Conservation (phyloP, 2,888 invertebrate species). For the Stegophylla sp. region DNA sequence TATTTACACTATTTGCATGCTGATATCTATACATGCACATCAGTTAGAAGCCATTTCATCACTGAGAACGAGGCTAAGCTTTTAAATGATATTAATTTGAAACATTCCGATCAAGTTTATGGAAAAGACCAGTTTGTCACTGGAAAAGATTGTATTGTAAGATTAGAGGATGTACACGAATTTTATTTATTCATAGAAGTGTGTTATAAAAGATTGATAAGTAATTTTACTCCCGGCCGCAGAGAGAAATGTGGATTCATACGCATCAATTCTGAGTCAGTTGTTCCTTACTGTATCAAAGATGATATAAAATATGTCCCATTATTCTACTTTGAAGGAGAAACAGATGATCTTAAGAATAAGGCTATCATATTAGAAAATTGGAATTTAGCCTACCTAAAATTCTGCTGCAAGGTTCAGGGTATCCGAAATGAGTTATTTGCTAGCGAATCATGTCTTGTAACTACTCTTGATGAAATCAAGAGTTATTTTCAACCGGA, state of each 20-base stretch:
- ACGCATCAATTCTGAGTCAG: conserved; percentile 89
- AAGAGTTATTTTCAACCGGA: conserved; percentile 89
- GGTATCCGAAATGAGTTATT: conserved; percentile 90
- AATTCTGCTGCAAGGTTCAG: conserved; percentile 93
- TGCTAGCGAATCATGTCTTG: conserved; percentile 87
- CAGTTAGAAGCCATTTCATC: conserved; percentile 90
- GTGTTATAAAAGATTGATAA: conserved; percentile 82
- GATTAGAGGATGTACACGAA: conserved; percentile 84
- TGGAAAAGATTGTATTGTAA: conserved; percentile 86
- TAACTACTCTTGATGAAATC: conserved; percentile 87
- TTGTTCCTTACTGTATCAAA: conserved; percentile 88
- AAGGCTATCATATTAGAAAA: conserved; percentile 87
- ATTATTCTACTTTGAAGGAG: conserved; percentile 87
- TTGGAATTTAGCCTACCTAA: conserved; percentile 90
- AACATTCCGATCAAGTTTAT: conserved; percentile 89
- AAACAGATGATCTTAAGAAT: conserved; percentile 87
- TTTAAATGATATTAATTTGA: conserved; percentile 89
- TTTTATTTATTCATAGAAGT: conserved; percentile 90
- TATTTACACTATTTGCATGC: conserved; percentile 87
- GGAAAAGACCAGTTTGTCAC: conserved; percentile 87
- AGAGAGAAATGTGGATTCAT: conserved; percentile 87
- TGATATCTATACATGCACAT: conserved; percentile 88
- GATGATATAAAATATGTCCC: conserved; percentile 87
- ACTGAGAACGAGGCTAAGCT: conserved; percentile 88
- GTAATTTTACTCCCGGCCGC: conserved; percentile 67